Conservation (phyloP, 1,140 invertebrate genomes). For the Notospermus geniculatus region DNA sequence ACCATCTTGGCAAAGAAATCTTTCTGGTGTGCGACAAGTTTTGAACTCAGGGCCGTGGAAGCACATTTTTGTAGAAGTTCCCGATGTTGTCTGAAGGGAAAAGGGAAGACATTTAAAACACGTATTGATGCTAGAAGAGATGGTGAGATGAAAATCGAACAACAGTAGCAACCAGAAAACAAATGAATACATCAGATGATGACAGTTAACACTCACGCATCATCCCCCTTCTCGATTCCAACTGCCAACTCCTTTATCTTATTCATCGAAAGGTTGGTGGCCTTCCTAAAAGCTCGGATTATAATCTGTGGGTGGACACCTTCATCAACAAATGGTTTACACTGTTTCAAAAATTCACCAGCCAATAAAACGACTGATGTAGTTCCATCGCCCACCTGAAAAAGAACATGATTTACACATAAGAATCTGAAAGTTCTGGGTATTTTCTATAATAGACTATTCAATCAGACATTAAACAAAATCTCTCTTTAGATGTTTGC, state of each 20-base stretch:
- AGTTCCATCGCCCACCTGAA: constrained; percentile 94
- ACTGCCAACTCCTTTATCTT: constrained; percentile 85
- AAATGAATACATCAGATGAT: not conserved
- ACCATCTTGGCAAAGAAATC: constrained; percentile 96
- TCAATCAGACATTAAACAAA: no score
- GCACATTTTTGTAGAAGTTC: constrained; percentile 90
- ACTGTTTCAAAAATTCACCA: constrained; percentile 92
- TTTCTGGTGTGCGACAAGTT: constrained; percentile 92
- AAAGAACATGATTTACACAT: no score
- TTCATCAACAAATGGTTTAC: constrained; percentile 95
- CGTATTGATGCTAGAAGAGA: not conserved
- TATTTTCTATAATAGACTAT: no score
- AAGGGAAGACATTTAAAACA: constrained; percentile 13
- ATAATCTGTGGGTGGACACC: constrained; percentile 93
- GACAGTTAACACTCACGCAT: constrained; percentile 40
- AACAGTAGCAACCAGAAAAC: not conserved
- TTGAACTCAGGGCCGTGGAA: constrained; percentile 92
- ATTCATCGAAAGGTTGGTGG: constrained; percentile 72
- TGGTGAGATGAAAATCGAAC: not conserved
- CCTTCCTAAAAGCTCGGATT: constrained; percentile 81
- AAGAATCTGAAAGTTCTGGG: no score
- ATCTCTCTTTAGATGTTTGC: no score
- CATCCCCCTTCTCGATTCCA: constrained; percentile 61
- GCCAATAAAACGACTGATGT: constrained; percentile 94
- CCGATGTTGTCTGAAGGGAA: constrained; percentile 65